A percentile compares a stretch with the other conserved stretches of the same genome.
Evolutionary conservation across 2,113 vertebrate species (phyloP).

Genomic region (Baryphthengus martii): DNA sequence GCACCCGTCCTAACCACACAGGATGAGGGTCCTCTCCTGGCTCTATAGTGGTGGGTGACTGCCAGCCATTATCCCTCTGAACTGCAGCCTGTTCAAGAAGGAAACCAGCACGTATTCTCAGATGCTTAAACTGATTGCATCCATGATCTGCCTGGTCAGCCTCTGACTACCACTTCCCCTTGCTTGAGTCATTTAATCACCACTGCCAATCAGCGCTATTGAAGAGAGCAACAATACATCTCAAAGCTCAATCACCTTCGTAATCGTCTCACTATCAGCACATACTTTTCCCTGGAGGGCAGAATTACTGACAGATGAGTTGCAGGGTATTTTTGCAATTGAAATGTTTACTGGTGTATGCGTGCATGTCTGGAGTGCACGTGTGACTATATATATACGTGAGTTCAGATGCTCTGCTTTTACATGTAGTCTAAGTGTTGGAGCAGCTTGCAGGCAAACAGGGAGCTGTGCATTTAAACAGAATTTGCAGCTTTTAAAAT

Average conservation of each 20-base stretch:
- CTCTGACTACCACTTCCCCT: not conserved
- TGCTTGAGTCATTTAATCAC: constrained; percentile 22
- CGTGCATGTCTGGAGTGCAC: not conserved
- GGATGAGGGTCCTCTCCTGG: not conserved
- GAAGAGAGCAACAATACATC: constrained; percentile 14
- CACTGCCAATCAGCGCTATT: constrained; percentile 44
- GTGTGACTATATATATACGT: accelerated
- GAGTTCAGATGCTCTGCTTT: not conserved
- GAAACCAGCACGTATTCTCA: not conserved
- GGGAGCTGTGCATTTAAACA: not conserved
- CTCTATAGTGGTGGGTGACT: not conserved
- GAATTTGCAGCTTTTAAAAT: not conserved
- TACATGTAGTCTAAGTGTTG: not conserved
- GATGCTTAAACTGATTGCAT: constrained; percentile 28
- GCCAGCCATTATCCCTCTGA: not conserved
- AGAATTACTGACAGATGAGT: constrained; percentile 18
- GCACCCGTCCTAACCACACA: not conserved
- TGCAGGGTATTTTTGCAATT: not conserved
- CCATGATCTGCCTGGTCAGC: constrained; percentile 17
- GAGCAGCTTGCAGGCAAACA: not conserved
- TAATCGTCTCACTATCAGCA: not conserved
- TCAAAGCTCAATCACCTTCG: constrained; percentile 45
- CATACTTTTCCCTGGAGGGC: not conserved
- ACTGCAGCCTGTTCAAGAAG: not conserved
- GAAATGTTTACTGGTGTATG: not conserved